Base-by-base conservation (phyloP, 2,797 vertebrate species). In the Karalla daura region DNA sequence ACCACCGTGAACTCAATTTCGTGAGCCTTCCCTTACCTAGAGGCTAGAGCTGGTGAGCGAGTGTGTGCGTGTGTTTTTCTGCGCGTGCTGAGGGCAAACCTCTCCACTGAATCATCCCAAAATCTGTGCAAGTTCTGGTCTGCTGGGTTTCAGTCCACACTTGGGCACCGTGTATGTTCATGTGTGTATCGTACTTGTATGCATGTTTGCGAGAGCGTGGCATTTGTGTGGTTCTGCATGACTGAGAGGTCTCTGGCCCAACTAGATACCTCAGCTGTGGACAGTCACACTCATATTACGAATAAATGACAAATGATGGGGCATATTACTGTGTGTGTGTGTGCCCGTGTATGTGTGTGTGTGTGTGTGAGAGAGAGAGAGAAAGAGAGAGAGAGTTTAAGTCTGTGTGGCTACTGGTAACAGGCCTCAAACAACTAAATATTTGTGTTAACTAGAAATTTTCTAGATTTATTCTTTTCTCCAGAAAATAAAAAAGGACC, bases 1-100 rank as follows among this genome's bases (percentile, higher is more conserved):
- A 91, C 90, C 88, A 90, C 89, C 84, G 80, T 91, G 90, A 91
- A 91, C 89, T 91, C 88, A 91, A 90, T 92, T 92, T 90, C 56
- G 75, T 78, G 78, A 90, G 87, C 85, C 87, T 92, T 91, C 81
- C 83, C 86, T 88, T 88, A 88, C 85, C 89, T 87, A 82, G 69
- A 83, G 85, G 87, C 84, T 83, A 70, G 53, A 81, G 69, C 65
- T 43, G 11, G 61, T 41, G 54, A 60, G 73, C 20, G 76, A 52
- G 73, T 7, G 14, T 27, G 62, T 17, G 20, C 13, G 4, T 52
- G 51, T 59, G 65, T 53, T 59, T 50, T 45, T 63, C 18, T 54
- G 61, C 28, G 47, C 33, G 55, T n/a, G 27, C 20, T 68, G 52
- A 70, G 60, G 71, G 74, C 62, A 69, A 58, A 53, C 58, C 61